A percentile compares a stretch with the other conserved stretches of the same genome.
phyloP scores from a whole-genome alignment of 2,113 vertebrate species.

The Carlito syrichta region DNA sequence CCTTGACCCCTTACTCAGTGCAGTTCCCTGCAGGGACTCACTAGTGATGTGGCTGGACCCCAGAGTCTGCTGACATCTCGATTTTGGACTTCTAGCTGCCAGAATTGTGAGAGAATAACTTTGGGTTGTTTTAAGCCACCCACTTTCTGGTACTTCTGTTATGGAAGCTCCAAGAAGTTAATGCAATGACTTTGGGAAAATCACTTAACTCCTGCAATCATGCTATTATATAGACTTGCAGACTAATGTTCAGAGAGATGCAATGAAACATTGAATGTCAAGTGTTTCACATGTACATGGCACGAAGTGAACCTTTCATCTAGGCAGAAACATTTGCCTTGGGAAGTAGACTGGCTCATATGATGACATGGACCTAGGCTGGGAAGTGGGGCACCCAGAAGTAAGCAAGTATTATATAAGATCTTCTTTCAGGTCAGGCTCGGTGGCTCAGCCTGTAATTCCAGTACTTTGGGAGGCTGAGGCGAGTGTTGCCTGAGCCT shows the following conservation, averaged over 20 bases:
- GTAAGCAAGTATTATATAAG: not conserved
- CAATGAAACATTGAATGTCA: accelerated
- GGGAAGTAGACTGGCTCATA: not conserved
- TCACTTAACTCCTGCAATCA: not conserved
- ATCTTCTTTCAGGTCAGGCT: not conserved
- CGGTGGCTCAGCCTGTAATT: too few relatives aligned
- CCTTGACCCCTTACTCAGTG: too few relatives aligned
- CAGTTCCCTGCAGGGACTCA: too few relatives aligned
- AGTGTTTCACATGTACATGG: not conserved
- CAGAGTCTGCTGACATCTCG: not conserved
- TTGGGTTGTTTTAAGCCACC: not conserved
- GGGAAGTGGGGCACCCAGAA: not conserved
- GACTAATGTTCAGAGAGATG: too few relatives aligned
- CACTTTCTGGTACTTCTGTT: not conserved
- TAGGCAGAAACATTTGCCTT: not conserved
- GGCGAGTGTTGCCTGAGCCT: too few relatives aligned
- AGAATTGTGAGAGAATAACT: not conserved
- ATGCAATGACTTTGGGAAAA: not conserved
- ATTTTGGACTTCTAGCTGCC: not conserved
- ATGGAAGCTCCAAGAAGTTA: too few relatives aligned
- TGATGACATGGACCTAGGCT: not conserved
- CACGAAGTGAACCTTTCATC: not conserved
- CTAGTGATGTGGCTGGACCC: too few relatives aligned
- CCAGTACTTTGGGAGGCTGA: too few relatives aligned
- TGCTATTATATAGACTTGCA: accelerated